phyloP scores from a whole-genome alignment of 2,888 invertebrate species.

The Helobdella robusta region DNA sequence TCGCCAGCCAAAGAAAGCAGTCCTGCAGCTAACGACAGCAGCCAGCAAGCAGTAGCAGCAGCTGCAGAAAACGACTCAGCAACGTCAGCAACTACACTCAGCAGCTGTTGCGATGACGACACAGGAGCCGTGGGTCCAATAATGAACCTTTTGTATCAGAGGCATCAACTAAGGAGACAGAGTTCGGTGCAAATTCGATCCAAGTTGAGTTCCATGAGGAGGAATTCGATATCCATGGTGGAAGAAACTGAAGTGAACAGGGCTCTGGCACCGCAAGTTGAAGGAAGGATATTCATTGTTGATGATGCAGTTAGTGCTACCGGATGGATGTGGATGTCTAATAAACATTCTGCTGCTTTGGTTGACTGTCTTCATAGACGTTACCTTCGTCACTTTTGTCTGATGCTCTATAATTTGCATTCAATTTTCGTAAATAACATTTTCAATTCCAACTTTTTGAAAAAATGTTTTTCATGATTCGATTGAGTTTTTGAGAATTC shows the following conservation, averaged over 20 bases:
- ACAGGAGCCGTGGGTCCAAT: background rate
- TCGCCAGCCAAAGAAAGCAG: no score
- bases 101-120: background rate
- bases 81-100: no score
- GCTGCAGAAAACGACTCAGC: no score
- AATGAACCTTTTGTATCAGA: background rate
- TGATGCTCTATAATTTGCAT: background rate
- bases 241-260: conserved; percentile 60
- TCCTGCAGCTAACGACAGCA: no score
- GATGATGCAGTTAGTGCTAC: conserved; percentile 43
- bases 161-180: background rate
- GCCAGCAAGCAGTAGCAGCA: no score
- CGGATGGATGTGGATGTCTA: background rate
- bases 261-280: conserved; percentile 69
- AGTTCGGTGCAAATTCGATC: conserved; percentile 9
- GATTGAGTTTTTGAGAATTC: background rate
- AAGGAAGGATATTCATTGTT: conserved; percentile 69
- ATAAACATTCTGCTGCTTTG: background rate
- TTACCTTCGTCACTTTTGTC: background rate
- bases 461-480: background rate
- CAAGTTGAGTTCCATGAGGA: conserved; percentile 31
- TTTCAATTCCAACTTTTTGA: background rate
- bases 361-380: background rate
- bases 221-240: conserved; percentile 59
- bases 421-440: background rate